Percentiles rank a stretch among this genome's conserved stretches.
Conservation (phyloP, 1,140 invertebrate species). For the Leptinotarsa lineolata region DNA sequence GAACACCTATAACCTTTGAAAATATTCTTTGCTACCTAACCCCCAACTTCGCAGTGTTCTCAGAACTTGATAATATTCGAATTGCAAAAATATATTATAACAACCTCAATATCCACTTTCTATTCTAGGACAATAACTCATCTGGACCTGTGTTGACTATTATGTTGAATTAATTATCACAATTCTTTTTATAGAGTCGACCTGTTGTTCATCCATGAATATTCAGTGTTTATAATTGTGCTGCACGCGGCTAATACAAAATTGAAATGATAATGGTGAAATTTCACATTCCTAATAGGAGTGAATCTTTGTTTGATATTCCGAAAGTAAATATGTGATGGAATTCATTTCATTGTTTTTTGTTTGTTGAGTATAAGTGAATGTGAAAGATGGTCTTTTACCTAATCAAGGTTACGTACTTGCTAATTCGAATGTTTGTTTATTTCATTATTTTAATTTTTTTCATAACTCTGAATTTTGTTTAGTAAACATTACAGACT, state of each 20-base stretch:
- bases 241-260: not conserved
- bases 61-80: too few relatives aligned
- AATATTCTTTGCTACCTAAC: too few relatives aligned
- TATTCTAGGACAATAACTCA: not conserved
- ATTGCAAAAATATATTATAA: not conserved
- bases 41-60: too few relatives aligned
- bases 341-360: not conserved
- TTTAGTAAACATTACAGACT: too few relatives aligned
- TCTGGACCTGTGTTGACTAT: not conserved
- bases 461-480: too few relatives aligned
- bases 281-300: not conserved
- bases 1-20: too few relatives aligned
- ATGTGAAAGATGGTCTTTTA: too few relatives aligned
- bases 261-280: not conserved
- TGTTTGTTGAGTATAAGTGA: not conserved
- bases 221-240: not conserved
- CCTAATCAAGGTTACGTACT: too few relatives aligned
- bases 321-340: not conserved
- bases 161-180: not conserved
- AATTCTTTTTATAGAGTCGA: constrained; percentile 2
- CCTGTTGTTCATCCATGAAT: constrained; percentile 2
- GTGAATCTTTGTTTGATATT: not conserved
- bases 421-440: too few relatives aligned
- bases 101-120: not conserved
- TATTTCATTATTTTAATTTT: too few relatives aligned